These are phyloP conservation scores for Axea sp. DNA, from an alignment of 2,888 invertebrate genomes.

Conservation along the genomic window DNA sequence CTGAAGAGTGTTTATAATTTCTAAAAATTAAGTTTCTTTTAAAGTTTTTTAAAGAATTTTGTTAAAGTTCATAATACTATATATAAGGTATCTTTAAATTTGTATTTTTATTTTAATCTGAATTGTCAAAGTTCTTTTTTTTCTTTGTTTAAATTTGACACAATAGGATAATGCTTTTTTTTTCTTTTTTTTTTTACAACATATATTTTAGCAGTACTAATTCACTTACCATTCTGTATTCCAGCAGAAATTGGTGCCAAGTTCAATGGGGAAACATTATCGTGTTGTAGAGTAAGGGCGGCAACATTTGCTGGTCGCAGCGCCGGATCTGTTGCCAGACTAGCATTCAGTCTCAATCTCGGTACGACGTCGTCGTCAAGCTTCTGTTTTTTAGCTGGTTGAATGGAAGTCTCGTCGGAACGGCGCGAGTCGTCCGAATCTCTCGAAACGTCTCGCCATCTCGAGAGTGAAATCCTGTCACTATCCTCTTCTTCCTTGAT, in stretches of 20 bases:
- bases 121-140: too few species aligned
- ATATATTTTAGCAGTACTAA: too few species aligned
- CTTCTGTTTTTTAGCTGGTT: slow-evolving; percentile 74
- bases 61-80: too few species aligned
- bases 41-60: too few species aligned
- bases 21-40: too few species aligned
- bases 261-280: slow-evolving; percentile 73
- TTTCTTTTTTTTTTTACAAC: too few species aligned
- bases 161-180: too few species aligned
- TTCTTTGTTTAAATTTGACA: too few species aligned
- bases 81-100: too few species aligned
- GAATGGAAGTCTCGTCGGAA: slow-evolving; percentile 69
- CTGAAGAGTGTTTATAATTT: too few species aligned
- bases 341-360: slow-evolving; percentile 87
- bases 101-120: too few species aligned
- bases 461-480: slow-evolving; percentile 64
- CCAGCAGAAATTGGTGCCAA: slow-evolving; percentile 72
- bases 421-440: slow-evolving; percentile 73
- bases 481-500: slow-evolving; percentile 69
- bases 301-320: slow-evolving; percentile 85
- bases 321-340: slow-evolving; percentile 91
- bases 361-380: slow-evolving; percentile 80
- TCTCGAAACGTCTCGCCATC: slow-evolving; percentile 68
- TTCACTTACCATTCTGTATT: slow-evolving; percentile 74
- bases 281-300: slow-evolving; percentile 77